These are phyloP conservation scores for Macrobrachium rosenbergii DNA, from an alignment of 1,140 invertebrate genomes.

Conservation along the genomic window DNA sequence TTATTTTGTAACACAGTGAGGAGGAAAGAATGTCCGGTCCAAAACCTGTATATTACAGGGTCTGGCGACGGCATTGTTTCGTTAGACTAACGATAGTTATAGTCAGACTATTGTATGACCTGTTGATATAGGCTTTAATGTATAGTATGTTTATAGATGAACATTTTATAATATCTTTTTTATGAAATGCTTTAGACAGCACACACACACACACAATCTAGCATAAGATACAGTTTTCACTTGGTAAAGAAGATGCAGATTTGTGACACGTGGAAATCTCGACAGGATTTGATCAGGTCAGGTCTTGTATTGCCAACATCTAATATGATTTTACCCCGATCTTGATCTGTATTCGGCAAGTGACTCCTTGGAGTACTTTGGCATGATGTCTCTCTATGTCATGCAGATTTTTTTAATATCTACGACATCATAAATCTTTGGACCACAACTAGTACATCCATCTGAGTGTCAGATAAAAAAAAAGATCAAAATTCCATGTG, in stretches of 20 bases:
- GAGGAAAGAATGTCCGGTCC: background rate
- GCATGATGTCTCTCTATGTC: no score
- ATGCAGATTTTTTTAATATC: no score
- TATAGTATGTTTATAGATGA: constrained; percentile 44
- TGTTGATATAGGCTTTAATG: constrained; percentile 57
- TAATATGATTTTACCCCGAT: no score
- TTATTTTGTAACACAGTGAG: background rate
- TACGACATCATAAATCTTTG: no score
- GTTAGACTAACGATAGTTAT: constrained; percentile 35
- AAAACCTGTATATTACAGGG: constrained; percentile 43
- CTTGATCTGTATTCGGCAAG: no score
- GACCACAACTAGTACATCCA: no score
- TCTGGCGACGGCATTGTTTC: background rate
- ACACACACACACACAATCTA: constrained; percentile 15
- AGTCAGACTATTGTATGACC: constrained; percentile 25
- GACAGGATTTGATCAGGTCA: no score
- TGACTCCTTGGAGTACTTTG: no score
- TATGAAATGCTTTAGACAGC: background rate
- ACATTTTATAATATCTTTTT: constrained; percentile 16
- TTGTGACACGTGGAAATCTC: background rate
- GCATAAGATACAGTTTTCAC: background rate
- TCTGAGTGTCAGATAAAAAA: no score
- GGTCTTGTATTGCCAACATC: no score
- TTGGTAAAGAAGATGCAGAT: background rate
- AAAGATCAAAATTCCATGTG: no score